Conservation (phyloP, 2,888 invertebrate genomes). For the Dicyrtoma fusca region DNA sequence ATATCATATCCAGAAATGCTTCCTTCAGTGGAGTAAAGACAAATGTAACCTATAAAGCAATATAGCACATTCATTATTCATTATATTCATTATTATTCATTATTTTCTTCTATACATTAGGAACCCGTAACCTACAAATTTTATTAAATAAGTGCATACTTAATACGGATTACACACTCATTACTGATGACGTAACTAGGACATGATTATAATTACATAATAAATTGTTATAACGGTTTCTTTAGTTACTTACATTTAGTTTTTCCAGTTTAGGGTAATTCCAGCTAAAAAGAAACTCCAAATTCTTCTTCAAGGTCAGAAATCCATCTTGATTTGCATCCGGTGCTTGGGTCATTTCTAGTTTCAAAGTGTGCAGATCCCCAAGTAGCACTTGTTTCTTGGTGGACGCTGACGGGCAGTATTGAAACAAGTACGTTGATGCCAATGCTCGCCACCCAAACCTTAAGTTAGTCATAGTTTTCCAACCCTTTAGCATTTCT, state of each 20-base stretch:
- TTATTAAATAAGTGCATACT: too few species aligned
- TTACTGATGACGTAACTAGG: too few species aligned
- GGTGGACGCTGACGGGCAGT: background rate
- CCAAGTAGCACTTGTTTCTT: background rate
- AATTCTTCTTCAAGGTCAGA: constrained; percentile 11
- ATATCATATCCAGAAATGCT: constrained; percentile 15
- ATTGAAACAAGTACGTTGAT: constrained; percentile 38
- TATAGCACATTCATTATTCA: background rate
- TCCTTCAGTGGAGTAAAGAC: constrained; percentile 19
- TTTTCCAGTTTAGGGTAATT: constrained; percentile 12
- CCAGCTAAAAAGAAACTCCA: constrained; percentile 16
- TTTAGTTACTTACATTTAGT: constrained; percentile 16
- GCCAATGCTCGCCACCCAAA: constrained; percentile 42
- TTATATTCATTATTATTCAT: background rate
- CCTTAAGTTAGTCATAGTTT: constrained; percentile 34
- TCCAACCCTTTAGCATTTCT: constrained; percentile 40
- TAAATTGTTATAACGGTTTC: too few species aligned
- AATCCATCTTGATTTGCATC: constrained; percentile 11
- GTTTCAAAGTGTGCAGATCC: constrained; percentile 8
- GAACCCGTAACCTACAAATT: too few species aligned
- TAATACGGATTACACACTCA: too few species aligned
- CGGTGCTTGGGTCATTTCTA: constrained; percentile 24
- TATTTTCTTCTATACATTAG: too few species aligned
- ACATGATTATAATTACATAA: too few species aligned
- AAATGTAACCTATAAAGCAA: constrained; percentile 11